These are phyloP conservation scores for Sitobion miscanthi DNA, from an alignment of 1,140 invertebrate species.

Conservation along the genomic window DNA sequence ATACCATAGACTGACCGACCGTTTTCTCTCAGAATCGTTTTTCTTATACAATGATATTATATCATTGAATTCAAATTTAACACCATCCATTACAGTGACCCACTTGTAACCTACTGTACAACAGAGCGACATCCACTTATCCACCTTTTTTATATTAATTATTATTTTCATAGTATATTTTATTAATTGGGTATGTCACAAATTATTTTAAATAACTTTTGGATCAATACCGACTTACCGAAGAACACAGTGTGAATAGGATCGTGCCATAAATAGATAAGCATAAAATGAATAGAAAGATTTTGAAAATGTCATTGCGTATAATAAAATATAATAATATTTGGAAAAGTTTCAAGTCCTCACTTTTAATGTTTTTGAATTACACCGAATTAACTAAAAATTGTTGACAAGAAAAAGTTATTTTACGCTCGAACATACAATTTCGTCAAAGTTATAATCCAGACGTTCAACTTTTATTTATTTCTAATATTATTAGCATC, in stretches of 20 bases:
- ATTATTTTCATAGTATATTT: too few relatives aligned
- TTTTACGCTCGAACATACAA: neutral
- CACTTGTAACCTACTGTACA: too few relatives aligned
- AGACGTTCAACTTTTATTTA: neutral
- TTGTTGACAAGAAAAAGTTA: neutral
- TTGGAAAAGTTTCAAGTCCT: neutral
- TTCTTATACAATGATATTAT: too few relatives aligned
- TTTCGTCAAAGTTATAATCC: neutral
- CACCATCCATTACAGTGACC: too few relatives aligned
- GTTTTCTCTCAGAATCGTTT: too few relatives aligned
- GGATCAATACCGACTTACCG: neutral
- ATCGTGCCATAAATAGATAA: neutral
- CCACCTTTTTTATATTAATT: too few relatives aligned
- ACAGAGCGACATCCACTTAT: too few relatives aligned
- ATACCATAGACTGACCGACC: too few relatives aligned
- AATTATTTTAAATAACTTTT: neutral
- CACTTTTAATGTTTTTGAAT: neutral
- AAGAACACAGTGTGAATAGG: neutral
- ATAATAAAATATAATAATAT: neutral
- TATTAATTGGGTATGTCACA: too few relatives aligned
- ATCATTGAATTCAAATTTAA: too few relatives aligned
- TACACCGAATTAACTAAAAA: neutral
- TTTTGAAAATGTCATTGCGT: neutral
- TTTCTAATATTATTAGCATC: neutral
- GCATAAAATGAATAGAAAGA: neutral